These are phyloP conservation scores for Cyphomyrus plagiostoma DNA, from an alignment of 2,113 vertebrate genomes.

Conservation along the genomic window DNA sequence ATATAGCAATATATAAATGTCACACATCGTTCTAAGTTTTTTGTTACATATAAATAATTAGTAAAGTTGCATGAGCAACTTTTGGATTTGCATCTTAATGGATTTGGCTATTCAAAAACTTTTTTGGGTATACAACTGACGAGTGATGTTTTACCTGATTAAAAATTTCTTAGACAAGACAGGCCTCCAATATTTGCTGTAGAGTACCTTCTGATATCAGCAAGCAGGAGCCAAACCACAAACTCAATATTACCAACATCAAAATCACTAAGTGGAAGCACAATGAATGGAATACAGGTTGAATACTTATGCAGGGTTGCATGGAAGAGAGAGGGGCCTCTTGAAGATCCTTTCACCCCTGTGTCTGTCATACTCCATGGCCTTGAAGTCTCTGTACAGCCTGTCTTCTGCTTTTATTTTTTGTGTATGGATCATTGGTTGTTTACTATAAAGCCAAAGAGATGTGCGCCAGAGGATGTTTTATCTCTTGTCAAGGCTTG, in stretches of 20 bases:
- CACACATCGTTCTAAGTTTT: background rate
- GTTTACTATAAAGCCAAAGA: slow-evolving; percentile 88
- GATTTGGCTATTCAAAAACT: background rate
- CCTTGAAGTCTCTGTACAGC: slow-evolving; percentile 80
- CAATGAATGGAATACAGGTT: slow-evolving; percentile 34
- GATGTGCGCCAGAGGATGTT: slow-evolving; percentile 86
- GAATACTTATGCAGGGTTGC: slow-evolving; percentile 38
- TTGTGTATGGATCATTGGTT: slow-evolving; percentile 82
- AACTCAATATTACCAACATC: slow-evolving; percentile 44
- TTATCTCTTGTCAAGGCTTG: slow-evolving; percentile 93
- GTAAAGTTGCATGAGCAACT: background rate
- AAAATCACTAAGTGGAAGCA: slow-evolving; percentile 33
- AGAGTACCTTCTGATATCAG: slow-evolving; percentile 4
- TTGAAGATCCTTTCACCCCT: slow-evolving; percentile 54
- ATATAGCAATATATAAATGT: background rate
- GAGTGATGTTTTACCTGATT: background rate
- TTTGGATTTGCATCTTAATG: too few species aligned
- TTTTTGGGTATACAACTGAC: background rate
- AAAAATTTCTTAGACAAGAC: background rate
- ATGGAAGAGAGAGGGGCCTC: slow-evolving; percentile 34
- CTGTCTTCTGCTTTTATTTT: slow-evolving; percentile 63
- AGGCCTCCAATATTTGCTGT: background rate
- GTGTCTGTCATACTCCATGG: slow-evolving; percentile 72
- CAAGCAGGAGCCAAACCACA: background rate
- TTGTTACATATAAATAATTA: background rate